phyloP scores from a whole-genome alignment of 2,797 vertebrate genomes.

The Eospalax fontanierii region DNA sequence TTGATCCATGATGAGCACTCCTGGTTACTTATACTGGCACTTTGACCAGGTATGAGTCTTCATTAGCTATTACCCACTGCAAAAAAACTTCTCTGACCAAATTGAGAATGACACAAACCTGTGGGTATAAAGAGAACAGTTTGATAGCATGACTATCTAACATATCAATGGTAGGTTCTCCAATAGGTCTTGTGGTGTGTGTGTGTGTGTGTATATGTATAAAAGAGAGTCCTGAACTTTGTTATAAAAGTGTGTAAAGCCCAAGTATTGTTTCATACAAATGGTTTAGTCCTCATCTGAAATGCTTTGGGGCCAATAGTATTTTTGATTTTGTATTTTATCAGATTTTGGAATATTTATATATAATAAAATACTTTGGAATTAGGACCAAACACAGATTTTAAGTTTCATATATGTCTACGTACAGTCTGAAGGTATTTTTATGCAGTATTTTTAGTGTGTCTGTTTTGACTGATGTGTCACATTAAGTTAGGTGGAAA shows the following conservation, averaged over 20 bases:
- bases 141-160: neutral
- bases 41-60: neutral
- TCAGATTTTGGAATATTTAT: neutral
- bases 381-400: neutral
- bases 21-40: neutral
- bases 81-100: neutral
- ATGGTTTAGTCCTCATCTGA: constrained; percentile 4
- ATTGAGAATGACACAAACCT: neutral
- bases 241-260: neutral
- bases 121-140: neutral
- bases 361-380: neutral
- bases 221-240: neutral
- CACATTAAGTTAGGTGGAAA: neutral
- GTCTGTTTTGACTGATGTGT: neutral
- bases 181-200: neutral
- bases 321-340: neutral
- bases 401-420: neutral
- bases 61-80: neutral
- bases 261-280: neutral
- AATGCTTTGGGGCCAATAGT: neutral
- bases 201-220: no score
- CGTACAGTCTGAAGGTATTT: neutral
- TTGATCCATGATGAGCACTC: neutral
- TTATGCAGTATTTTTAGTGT: neutral
- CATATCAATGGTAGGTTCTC: neutral